A percentile compares a stretch with the other conserved stretches of the same genome.
phyloP scores from a whole-genome alignment of 2,113 vertebrate genomes.

The Heterotilapia buettikoferi region DNA sequence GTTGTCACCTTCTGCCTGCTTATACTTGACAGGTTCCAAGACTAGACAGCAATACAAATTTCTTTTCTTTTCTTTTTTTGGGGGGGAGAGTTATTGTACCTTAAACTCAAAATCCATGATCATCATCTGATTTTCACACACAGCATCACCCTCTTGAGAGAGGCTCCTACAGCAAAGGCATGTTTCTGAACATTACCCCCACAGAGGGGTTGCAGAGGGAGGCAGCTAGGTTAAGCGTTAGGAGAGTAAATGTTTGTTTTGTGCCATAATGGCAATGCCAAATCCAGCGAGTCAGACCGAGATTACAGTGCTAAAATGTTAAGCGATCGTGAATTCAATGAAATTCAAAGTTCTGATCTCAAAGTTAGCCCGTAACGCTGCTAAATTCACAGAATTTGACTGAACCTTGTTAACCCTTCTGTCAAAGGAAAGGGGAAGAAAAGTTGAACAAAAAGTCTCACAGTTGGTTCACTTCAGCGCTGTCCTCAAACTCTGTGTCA shows the following conservation, averaged over 20 bases:
- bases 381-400: slow-evolving; percentile 29
- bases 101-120: background rate
- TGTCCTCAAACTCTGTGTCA: slow-evolving; percentile 31
- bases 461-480: slow-evolving; percentile 29
- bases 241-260: background rate
- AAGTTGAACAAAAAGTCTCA: slow-evolving; percentile 12
- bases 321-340: background rate
- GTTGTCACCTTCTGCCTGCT: slow-evolving; percentile 44
- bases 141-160: background rate
- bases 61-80: background rate
- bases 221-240: slow-evolving; percentile 26
- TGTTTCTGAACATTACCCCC: slow-evolving; percentile 30
- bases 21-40: slow-evolving; percentile 7
- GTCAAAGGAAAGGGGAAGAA: background rate
- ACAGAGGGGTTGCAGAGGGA: slow-evolving; percentile 9
- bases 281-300: background rate
- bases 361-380: background rate
- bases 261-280: background rate
- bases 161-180: slow-evolving; percentile 37
- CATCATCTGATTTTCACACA: background rate
- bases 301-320: background rate
- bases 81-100: background rate
- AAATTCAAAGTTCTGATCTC: slow-evolving; percentile 25
- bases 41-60: slow-evolving; percentile 2
- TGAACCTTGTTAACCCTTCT: background rate